A percentile compares a stretch with the other conserved stretches of the same genome.
Conservation (phyloP, 2,888 invertebrate species). For the Terebella lapidaria region DNA sequence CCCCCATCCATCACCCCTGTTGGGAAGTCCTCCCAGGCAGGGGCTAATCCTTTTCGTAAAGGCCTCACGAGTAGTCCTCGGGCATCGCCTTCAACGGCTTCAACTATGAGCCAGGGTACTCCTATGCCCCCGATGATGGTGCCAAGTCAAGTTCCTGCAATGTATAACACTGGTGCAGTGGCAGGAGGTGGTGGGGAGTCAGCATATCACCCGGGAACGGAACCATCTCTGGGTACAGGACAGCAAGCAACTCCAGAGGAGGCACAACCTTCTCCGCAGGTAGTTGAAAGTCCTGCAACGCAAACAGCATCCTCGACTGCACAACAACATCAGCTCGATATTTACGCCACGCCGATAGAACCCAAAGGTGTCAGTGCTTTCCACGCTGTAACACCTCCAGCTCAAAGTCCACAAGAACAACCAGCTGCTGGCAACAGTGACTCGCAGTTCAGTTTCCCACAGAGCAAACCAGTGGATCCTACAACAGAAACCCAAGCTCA, state of each 20-base stretch:
- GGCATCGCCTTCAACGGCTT: not conserved
- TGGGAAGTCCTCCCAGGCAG: no score
- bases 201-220: not conserved
- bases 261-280: constrained; percentile 2
- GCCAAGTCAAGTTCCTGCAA: not conserved
- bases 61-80: no score
- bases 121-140: not conserved
- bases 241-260: constrained; percentile 2
- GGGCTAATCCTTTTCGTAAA: not conserved
- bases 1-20: not conserved
- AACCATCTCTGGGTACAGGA: no score
- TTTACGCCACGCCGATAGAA: constrained; percentile 17
- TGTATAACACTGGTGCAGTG: not conserved
- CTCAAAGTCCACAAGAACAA: no score
- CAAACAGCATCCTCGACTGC: constrained; percentile 4
- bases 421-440: not conserved
- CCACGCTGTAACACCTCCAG: constrained; percentile 7
- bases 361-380: constrained; percentile 17
- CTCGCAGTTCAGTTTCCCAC: not conserved
- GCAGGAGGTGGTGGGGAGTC: not conserved
- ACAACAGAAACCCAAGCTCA: not conserved
- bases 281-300: not conserved
- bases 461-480: not conserved
- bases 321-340: constrained; percentile 15
- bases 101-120: not conserved